These are phyloP conservation scores for Cottus gobio DNA, from an alignment of 2,113 vertebrate genomes.

Conservation along the genomic window DNA sequence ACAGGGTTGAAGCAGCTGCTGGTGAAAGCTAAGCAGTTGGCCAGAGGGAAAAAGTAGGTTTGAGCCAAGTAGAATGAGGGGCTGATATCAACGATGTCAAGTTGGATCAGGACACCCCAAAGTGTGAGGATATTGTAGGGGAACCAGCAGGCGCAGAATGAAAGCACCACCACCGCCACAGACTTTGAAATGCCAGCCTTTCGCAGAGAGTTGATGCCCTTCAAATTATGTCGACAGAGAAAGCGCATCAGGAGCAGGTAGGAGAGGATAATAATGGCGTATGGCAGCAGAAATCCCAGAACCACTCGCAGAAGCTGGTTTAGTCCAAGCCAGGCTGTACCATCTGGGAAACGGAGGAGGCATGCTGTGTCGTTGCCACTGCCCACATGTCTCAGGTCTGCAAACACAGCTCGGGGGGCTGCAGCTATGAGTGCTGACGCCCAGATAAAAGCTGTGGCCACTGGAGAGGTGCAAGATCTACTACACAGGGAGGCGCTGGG, in stretches of 20 bases:
- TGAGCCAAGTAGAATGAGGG: constrained; percentile 77
- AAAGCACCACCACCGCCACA: constrained; percentile 79
- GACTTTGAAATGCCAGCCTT: constrained; percentile 78
- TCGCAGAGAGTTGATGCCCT: constrained; percentile 59
- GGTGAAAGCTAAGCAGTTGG: constrained; percentile 82
- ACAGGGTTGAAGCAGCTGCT: constrained; percentile 85
- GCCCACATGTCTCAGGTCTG: constrained; percentile 68
- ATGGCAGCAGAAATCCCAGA: constrained; percentile 81
- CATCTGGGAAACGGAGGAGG: constrained; percentile 80
- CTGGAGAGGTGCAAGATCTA: constrained; percentile 42
- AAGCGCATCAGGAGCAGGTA: constrained; percentile 83
- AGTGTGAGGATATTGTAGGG: constrained; percentile 82
- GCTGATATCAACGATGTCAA: constrained; percentile 77
- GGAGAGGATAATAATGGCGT: constrained; percentile 77
- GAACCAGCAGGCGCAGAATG: constrained; percentile 85
- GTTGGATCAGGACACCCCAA: constrained; percentile 79
- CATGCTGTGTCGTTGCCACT: constrained; percentile 77
- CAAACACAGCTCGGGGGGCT: constrained; percentile 74
- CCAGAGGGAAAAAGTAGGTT: constrained; percentile 82
- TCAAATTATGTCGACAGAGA: constrained; percentile 74
- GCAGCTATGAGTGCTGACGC: constrained; percentile 68
- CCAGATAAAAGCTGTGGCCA: constrained; percentile 79
- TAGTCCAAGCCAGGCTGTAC: constrained; percentile 78
- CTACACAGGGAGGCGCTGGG: constrained; percentile 53
- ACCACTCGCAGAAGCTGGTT: constrained; percentile 82